Evolutionary conservation across 1,140 invertebrate species (phyloP), one percentile per base, ranked within the genome.

Genomic region (Solenopsis fugax): DNA sequence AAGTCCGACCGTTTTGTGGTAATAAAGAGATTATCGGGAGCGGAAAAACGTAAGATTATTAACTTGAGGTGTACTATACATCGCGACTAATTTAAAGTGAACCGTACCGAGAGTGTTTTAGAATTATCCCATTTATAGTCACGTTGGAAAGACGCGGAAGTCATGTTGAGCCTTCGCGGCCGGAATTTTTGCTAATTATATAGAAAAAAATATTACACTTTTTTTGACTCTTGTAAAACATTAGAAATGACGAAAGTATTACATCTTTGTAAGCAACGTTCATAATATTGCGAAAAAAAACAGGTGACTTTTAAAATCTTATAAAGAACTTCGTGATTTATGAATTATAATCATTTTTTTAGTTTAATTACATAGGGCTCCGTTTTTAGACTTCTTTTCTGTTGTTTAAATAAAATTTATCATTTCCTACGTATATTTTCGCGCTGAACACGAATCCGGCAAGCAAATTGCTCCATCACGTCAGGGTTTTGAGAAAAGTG

Each of bases 21-120:
- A 78, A 78, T 65, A 78, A 64, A 64, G 75, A 62, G 24, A 78
- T 78, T 78, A 78, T 65, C 24, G 12, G 6, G 24, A 45, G 21
- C 10, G 45, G 64, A 78, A 65, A 65, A 78, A 29, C 41, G 12
- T 52, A 52, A 52, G 24, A n/a, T n/a, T 41, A 52, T 21, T 24
- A 58, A 76, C 13, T 76, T 76, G 13, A 18, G 34, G 10, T 21
- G 50, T 21, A 10, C 71, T 60, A 4, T 9, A 29, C 21, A n/a
- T n/a, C 24, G 29, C 45, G 60, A 78, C 60, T 65, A 48, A 77
- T 62, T 62, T 9, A 34, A 77, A 48, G 62, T 64, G n/a, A 16
- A n/a, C 73, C n/a, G 21, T 77, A 29, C 45, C 73, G 16, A 56
- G 21, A 76, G 60, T 24, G 10, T 62, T 64, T 62, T 18, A 77